A percentile compares a stretch with the other conserved stretches of the same genome.
Conservation (phyloP, 2,888 invertebrate genomes). For the Polydrusus tereticollis region DNA sequence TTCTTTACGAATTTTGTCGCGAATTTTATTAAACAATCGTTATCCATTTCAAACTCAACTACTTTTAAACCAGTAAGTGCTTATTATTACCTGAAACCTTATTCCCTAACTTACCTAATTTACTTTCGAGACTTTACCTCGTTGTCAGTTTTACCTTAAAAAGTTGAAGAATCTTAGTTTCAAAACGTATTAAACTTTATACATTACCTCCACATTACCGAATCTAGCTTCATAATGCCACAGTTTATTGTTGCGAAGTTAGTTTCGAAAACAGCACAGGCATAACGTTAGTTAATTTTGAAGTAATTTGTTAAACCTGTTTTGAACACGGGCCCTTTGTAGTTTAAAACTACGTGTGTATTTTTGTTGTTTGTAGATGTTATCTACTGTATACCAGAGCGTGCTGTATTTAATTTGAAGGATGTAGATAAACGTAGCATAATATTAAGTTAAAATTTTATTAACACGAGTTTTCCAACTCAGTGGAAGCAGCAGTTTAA, state of each 20-base stretch:
- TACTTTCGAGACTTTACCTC: too few species aligned
- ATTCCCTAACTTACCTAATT: too few species aligned
- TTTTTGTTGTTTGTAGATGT: background rate
- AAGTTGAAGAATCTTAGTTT: background rate
- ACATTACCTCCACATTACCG: background rate
- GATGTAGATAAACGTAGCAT: background rate
- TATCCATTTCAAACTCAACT: too few species aligned
- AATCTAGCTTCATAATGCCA: background rate
- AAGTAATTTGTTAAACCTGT: slow-evolving; percentile 16
- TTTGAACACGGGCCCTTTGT: background rate
- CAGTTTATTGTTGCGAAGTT: background rate
- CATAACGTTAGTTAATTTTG: slow-evolving; percentile 8
- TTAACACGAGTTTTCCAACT: background rate
- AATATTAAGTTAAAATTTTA: background rate
- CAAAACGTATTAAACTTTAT: background rate
- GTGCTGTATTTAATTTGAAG: background rate
- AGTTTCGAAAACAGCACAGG: background rate
- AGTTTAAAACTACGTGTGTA: slow-evolving; percentile 2
- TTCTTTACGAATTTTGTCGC: too few species aligned
- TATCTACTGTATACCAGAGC: background rate
- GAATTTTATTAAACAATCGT: too few species aligned
- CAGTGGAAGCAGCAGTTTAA: too few species aligned
- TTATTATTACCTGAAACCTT: too few species aligned
- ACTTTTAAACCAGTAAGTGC: too few species aligned
- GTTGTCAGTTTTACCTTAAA: background rate